phyloP scores from a whole-genome alignment of 2,888 invertebrate genomes.

The Lycaena phlaeas region DNA sequence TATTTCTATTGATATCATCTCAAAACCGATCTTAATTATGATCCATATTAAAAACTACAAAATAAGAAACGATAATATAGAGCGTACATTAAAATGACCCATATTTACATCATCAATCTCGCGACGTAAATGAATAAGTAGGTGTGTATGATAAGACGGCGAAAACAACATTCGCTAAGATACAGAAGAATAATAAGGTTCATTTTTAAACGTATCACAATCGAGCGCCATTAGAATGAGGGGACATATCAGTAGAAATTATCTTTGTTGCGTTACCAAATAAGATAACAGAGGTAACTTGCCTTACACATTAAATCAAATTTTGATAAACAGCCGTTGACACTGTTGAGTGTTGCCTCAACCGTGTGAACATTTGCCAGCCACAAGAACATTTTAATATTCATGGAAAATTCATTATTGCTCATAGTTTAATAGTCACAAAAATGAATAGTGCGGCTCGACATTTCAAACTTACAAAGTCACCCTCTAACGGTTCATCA shows the following conservation, averaged over 20 bases:
- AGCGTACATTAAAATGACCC: constrained; percentile 7
- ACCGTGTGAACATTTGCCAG: constrained; percentile 18
- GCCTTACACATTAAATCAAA: constrained; percentile 57
- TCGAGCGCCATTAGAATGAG: constrained; percentile 21
- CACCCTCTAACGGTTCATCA: too few relatives aligned
- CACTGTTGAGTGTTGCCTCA: constrained; percentile 48
- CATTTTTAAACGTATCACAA: constrained; percentile 10
- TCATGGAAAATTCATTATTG: too few relatives aligned
- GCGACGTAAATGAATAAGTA: constrained; percentile 13
- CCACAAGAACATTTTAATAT: too few relatives aligned
- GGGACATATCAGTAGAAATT: constrained; percentile 51
- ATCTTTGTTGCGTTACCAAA: constrained; percentile 51
- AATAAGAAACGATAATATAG: neutral
- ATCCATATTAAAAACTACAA: neutral
- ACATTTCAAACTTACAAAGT: too few relatives aligned
- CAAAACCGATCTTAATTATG: neutral
- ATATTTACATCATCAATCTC: constrained; percentile 15
- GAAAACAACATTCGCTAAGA: constrained; percentile 15
- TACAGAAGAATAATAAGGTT: constrained; percentile 12
- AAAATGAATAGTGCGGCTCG: too few relatives aligned
- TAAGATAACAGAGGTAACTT: constrained; percentile 49
- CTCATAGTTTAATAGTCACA: too few relatives aligned
- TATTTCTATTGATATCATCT: constrained; percentile 4
- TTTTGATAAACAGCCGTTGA: constrained; percentile 52
- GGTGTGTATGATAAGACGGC: constrained; percentile 19